Evolutionary conservation across 2,888 invertebrate species (phyloP).

Genomic region (Lasioglossum morio): DNA sequence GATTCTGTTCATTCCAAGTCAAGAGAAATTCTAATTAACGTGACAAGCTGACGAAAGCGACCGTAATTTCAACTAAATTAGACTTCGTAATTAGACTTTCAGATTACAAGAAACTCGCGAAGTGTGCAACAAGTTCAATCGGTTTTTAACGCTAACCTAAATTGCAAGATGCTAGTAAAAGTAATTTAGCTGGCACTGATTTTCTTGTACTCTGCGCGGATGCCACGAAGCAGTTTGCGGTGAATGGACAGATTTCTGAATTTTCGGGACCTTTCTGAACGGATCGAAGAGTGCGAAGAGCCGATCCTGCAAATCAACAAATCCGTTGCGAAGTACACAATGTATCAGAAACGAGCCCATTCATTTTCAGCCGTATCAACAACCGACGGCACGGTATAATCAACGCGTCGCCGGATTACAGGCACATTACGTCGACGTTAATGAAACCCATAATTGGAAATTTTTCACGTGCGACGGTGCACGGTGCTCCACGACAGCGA

Average conservation of each 20-base stretch:
- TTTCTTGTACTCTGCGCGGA: background rate
- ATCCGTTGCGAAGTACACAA: background rate
- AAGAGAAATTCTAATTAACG: background rate
- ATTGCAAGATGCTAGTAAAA: too few species aligned
- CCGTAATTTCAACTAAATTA: background rate
- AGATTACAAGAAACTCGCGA: background rate
- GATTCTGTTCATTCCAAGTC: background rate
- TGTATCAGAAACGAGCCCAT: conserved; percentile 12
- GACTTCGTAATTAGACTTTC: background rate
- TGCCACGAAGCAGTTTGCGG: background rate
- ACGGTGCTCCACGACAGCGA: conserved; percentile 16
- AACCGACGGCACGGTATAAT: conserved; percentile 1
- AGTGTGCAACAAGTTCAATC: background rate
- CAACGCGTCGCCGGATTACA: conserved; percentile 15
- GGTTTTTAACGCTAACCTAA: background rate
- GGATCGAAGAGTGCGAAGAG: background rate
- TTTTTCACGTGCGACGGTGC: conserved; percentile 33
- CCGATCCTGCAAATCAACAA: background rate
- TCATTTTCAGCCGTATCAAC: background rate
- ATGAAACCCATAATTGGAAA: conserved; percentile 45
- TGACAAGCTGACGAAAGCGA: background rate
- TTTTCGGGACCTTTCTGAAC: background rate
- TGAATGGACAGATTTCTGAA: background rate
- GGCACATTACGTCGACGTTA: conserved; percentile 23
- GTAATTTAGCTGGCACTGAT: too few species aligned